phyloP scores from a whole-genome alignment of 92 coral and sea anemone species.

The Actinostola sp. region DNA sequence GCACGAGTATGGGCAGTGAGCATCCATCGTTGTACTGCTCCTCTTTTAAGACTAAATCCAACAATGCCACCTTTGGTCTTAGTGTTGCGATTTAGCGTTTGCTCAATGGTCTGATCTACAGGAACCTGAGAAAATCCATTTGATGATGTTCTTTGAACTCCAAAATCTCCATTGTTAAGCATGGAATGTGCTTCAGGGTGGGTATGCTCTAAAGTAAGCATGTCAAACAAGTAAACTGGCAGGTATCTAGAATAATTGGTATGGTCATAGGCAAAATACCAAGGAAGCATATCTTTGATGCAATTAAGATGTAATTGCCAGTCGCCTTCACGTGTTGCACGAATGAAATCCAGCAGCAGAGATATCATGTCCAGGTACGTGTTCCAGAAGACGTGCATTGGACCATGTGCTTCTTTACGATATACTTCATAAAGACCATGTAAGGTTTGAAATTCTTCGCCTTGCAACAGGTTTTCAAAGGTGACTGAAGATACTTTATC shows the following conservation, averaged over 20 bases:
- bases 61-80: constrained; percentile 55
- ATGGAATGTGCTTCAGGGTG: constrained; percentile 62
- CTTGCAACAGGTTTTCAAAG: constrained; percentile 39
- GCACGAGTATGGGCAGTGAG: constrained; percentile 63
- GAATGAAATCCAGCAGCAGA: constrained; percentile 36
- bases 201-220: constrained; percentile 44
- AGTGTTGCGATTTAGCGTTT: constrained; percentile 40
- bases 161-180: constrained; percentile 46
- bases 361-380: constrained; percentile 18
- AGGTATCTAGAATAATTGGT: constrained; percentile 31
- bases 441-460: constrained; percentile 34
- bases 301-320: constrained; percentile 43
- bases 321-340: constrained; percentile 54
- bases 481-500: constrained; percentile 28
- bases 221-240: not conserved
- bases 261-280: constrained; percentile 57
- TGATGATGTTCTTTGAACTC: constrained; percentile 42
- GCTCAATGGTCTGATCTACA: constrained; percentile 50
- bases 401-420: constrained; percentile 20
- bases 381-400: not conserved
- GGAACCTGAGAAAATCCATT: constrained; percentile 45
- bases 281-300: constrained; percentile 34
- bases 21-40: constrained; percentile 69
- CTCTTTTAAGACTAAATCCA: constrained; percentile 55
- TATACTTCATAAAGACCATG: constrained; percentile 32